A percentile compares a stretch with the other conserved stretches of the same genome.
These are phyloP conservation scores for Acronicta leporina DNA, from an alignment of 2,888 invertebrate genomes.

Conservation along the genomic window DNA sequence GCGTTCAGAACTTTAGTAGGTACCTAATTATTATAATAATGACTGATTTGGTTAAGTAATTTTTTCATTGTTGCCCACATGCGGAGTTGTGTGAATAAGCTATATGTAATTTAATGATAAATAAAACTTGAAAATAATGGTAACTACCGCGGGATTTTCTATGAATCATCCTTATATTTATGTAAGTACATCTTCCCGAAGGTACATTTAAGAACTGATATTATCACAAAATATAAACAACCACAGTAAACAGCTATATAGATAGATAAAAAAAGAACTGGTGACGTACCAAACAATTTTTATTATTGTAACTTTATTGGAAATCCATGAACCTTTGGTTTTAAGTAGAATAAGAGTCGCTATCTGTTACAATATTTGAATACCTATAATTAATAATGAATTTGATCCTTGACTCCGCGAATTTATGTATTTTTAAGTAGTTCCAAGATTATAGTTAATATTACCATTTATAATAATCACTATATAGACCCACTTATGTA, in stretches of 20 bases:
- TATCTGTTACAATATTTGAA: constrained; percentile 8
- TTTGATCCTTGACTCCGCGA: constrained; percentile 7
- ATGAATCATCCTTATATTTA: constrained; percentile 20
- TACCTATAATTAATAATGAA: too few relatives aligned
- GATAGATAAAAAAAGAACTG: constrained; percentile 4
- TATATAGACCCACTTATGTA: constrained; percentile 10
- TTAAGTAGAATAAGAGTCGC: background rate
- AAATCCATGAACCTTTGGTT: too few relatives aligned
- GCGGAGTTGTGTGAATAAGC: constrained; percentile 39
- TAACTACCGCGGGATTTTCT: constrained; percentile 45
- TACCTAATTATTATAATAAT: constrained; percentile 67
- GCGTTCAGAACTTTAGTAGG: constrained; percentile 53
- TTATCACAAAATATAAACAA: constrained; percentile 8
- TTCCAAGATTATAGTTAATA: constrained; percentile 19
- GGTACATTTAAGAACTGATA: constrained; percentile 21
- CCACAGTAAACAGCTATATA: constrained; percentile 11
- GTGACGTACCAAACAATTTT: background rate
- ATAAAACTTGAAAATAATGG: constrained; percentile 52
- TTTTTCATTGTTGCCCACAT: constrained; percentile 55
- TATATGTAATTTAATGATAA: constrained; percentile 52
- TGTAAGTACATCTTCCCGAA: constrained; percentile 13
- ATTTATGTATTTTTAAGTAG: constrained; percentile 36
- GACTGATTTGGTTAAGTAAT: constrained; percentile 82
- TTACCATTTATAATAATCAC: constrained; percentile 12
- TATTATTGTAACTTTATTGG: constrained; percentile 14